These are phyloP conservation scores for Drosophila eugracilis DNA, from an alignment of 1,140 invertebrate genomes.

Conservation along the genomic window DNA sequence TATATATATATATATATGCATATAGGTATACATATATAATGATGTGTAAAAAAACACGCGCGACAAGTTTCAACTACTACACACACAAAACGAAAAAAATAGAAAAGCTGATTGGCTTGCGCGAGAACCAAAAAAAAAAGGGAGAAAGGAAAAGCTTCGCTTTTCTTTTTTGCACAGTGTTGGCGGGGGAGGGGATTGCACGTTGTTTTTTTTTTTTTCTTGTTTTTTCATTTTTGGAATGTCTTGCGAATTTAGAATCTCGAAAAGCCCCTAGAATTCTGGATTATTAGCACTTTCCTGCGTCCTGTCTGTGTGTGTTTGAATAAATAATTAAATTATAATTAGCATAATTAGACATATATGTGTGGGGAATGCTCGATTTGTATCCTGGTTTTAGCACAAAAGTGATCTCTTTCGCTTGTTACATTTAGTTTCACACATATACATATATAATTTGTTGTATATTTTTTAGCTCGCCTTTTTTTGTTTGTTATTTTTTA, in stretches of 20 bases:
- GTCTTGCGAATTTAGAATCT: constrained; percentile 12
- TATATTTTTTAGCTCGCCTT: constrained; percentile 42
- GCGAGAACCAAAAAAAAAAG: constrained; percentile 1
- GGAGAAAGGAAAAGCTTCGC: constrained; percentile 38
- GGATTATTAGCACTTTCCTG: constrained; percentile 25
- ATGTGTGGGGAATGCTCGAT: constrained; percentile 29
- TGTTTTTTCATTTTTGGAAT: constrained; percentile 15
- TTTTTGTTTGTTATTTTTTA: constrained; percentile 46
- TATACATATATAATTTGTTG: constrained; percentile 32
- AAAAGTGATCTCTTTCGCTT: constrained; percentile 42
- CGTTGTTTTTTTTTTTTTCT: background rate
- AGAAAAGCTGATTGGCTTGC: constrained; percentile 19
- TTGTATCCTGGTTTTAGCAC: constrained; percentile 41
- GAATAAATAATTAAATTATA: constrained; percentile 63
- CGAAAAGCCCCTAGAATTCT: constrained; percentile 4
- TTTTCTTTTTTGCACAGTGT: constrained; percentile 28
- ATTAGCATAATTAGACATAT: constrained; percentile 42
- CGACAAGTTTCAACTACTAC: constrained; percentile 54
- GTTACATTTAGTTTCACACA: constrained; percentile 26
- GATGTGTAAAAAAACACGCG: constrained; percentile 32
- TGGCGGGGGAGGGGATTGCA: constrained; percentile 1
- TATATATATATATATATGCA: too few species aligned
- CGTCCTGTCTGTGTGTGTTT: constrained; percentile 29
- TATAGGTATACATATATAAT: too few species aligned
- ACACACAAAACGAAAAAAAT: constrained; percentile 54